Percentiles rank a stretch among this genome's conserved stretches.
phyloP scores from a whole-genome alignment of 2,888 invertebrate species.

The Iphiclides podalirius region DNA sequence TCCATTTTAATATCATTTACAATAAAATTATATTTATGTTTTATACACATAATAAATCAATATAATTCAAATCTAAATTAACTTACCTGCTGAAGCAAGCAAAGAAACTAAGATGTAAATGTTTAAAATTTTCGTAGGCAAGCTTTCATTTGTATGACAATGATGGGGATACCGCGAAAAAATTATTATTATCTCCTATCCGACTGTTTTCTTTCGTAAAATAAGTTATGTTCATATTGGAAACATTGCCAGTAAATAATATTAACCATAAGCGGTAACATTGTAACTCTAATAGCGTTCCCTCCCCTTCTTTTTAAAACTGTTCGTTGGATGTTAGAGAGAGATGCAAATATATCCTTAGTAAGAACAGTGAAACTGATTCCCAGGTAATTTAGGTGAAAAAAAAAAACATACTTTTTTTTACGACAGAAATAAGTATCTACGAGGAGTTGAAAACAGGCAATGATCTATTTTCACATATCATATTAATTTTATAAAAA shows the following conservation, averaged over 20 bases:
- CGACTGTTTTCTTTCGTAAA: slow-evolving; percentile 37
- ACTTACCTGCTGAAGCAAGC: slow-evolving; percentile 29
- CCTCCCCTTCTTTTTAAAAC: slow-evolving; percentile 4
- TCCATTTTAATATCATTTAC: slow-evolving; percentile 8
- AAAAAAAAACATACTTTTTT: too few relatives aligned
- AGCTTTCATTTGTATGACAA: slow-evolving; percentile 29
- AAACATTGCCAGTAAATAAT: slow-evolving; percentile 35
- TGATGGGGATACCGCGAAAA: slow-evolving; percentile 45
- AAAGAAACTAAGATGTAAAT: slow-evolving; percentile 22
- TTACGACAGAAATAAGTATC: too few relatives aligned
- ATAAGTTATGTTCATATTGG: slow-evolving; percentile 32
- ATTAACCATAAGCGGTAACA: slow-evolving; percentile 13
- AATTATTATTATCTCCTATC: slow-evolving; percentile 41
- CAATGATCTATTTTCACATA: too few relatives aligned
- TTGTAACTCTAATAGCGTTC: not conserved
- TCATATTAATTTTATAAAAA: too few relatives aligned
- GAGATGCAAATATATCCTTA: slow-evolving; percentile 1
- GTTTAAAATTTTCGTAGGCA: slow-evolving; percentile 22
- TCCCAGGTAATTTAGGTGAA: too few relatives aligned
- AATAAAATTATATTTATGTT: not conserved
- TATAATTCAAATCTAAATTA: slow-evolving; percentile 1
- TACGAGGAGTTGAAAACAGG: too few relatives aligned
- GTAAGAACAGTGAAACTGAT: too few relatives aligned
- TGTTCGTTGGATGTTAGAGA: not conserved
- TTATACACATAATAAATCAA: not conserved